These are phyloP conservation scores for Protophormia terraenovae DNA, from an alignment of 2,888 invertebrate genomes.

Conservation along the genomic window DNA sequence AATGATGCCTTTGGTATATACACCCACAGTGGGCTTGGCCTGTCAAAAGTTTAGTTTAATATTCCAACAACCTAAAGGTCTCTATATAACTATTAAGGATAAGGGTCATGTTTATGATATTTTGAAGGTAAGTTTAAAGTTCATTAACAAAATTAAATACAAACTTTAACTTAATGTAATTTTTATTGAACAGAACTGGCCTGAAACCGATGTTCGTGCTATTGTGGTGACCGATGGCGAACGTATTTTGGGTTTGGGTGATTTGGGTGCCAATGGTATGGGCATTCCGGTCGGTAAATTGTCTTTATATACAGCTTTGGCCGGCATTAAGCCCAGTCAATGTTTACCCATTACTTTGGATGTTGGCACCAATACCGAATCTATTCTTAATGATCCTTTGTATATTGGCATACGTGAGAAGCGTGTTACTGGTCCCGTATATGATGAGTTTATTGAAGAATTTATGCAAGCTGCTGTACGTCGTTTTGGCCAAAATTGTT, in stretches of 20 bases:
- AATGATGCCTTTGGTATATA: slow-evolving; percentile 99
- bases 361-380: slow-evolving; percentile 95
- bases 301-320: slow-evolving; percentile 97
- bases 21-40: slow-evolving; percentile 98
- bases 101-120: slow-evolving; percentile 97
- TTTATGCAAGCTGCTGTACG: slow-evolving; percentile 96
- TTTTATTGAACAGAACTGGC: slow-evolving; percentile 84
- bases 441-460: slow-evolving; percentile 97
- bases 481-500: slow-evolving; percentile 91
- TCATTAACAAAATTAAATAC: not conserved
- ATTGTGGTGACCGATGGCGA: slow-evolving; percentile 99
- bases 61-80: slow-evolving; percentile 93
- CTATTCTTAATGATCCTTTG: slow-evolving; percentile 93
- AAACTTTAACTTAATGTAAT: not conserved
- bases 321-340: slow-evolving; percentile 97
- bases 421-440: slow-evolving; percentile 90
- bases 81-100: slow-evolving; percentile 98
- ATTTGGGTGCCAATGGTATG: slow-evolving; percentile 98
- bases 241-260: slow-evolving; percentile 97
- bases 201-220: slow-evolving; percentile 91
- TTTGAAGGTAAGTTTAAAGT: slow-evolving; percentile 88
- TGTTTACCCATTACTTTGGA: slow-evolving; percentile 96
- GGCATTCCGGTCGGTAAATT: slow-evolving; percentile 99
- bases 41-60: slow-evolving; percentile 98
- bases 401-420: slow-evolving; percentile 96